Evolutionary conservation across 2,797 vertebrate species (phyloP).

Genomic region (Urocyon cinereoargenteus): DNA sequence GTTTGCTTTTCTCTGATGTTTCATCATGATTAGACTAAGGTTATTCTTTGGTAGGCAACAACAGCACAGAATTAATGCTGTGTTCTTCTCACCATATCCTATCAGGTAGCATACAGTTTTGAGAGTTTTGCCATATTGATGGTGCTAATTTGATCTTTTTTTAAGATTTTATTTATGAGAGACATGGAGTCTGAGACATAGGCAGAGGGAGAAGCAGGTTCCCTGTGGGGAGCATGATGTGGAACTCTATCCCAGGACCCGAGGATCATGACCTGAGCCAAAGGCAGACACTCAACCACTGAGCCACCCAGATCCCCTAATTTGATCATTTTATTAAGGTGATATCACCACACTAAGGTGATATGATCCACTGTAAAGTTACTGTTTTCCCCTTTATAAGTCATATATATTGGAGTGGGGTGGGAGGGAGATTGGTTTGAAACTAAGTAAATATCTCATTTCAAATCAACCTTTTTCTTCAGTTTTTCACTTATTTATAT

Average conservation of each 20-base stretch:
- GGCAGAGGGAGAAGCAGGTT: no score
- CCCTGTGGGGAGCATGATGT: no score
- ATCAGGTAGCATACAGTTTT: background rate
- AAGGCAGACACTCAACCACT: no score
- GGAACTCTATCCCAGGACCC: no score
- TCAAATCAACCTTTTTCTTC: background rate
- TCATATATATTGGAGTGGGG: background rate
- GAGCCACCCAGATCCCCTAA: background rate
- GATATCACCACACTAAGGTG: background rate
- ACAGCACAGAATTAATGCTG: background rate
- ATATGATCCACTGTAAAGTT: background rate
- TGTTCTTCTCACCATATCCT: background rate
- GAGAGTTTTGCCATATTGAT: background rate
- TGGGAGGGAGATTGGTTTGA: background rate
- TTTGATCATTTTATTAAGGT: background rate
- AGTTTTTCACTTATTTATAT: conserved; percentile 10
- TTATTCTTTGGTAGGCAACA: background rate
- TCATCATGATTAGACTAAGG: background rate
- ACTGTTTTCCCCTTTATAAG: background rate
- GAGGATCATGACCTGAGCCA: no score
- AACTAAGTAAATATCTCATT: background rate
- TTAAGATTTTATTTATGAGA: no score
- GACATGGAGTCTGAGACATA: no score
- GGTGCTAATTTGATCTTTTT: background rate
- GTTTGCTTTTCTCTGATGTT: background rate